These are phyloP conservation scores for Drosophila pseudotakahashii DNA, from an alignment of 2,888 invertebrate genomes.

Conservation along the genomic window DNA sequence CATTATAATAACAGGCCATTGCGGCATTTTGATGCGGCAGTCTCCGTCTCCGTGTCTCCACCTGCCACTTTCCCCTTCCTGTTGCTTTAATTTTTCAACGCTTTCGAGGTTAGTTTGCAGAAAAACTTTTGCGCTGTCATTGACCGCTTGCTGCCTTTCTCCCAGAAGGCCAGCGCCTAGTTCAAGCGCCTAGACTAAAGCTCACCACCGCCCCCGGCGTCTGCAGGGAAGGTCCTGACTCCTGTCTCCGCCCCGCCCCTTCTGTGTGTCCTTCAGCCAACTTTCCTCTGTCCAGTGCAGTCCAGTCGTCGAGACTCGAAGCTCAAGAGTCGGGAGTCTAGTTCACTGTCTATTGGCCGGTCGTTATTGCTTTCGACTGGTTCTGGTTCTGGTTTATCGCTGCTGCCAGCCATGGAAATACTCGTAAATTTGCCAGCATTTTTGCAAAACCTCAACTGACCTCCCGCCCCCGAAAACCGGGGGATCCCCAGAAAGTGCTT, in stretches of 20 bases:
- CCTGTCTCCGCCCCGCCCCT: constrained; percentile 2
- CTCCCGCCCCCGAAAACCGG: constrained; percentile 10
- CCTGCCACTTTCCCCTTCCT: constrained; percentile 41
- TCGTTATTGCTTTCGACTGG: constrained; percentile 78
- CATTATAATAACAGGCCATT: constrained; percentile 74
- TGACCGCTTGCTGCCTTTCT: constrained; percentile 58
- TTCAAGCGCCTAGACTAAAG: constrained; percentile 13
- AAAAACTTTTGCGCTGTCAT: constrained; percentile 77
- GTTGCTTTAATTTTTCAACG: constrained; percentile 77
- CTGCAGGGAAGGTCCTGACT: constrained; percentile 21
- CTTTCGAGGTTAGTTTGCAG: constrained; percentile 72
- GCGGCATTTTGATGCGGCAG: constrained; percentile 74
- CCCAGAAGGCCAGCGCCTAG: constrained; percentile 32
- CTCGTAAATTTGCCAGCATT: constrained; percentile 70
- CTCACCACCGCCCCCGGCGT: constrained; percentile 31
- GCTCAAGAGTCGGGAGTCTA: constrained; percentile 35
- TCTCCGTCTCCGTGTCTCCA: neutral
- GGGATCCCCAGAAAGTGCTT: constrained; percentile 53
- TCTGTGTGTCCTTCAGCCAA: constrained; percentile 67
- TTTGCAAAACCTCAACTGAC: constrained; percentile 36
- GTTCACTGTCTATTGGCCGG: constrained; percentile 71
- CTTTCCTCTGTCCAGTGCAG: constrained; percentile 47
- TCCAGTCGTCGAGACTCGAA: constrained; percentile 16
- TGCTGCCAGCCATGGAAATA: constrained; percentile 74
- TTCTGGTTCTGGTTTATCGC: constrained; percentile 68